Evolutionary conservation across 2,113 vertebrate species (phyloP).

Genomic region (Lipotes vexillifer): DNA sequence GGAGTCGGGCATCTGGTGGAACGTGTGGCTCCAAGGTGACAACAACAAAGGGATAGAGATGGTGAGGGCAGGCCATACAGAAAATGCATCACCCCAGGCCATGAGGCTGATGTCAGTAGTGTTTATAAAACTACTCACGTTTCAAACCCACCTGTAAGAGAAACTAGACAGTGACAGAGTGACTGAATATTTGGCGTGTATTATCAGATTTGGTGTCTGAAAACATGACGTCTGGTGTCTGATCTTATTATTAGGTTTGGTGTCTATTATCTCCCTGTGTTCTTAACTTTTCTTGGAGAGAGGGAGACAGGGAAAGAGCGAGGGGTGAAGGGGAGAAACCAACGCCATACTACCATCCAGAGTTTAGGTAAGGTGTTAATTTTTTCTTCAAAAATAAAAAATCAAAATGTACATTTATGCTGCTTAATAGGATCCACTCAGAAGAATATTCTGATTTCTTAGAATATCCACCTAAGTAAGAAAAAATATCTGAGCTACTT

Average conservation of each 20-base stretch:
- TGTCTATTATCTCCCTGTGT: not conserved
- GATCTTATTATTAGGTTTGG: not conserved
- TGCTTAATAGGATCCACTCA: not conserved
- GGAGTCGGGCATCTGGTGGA: no score
- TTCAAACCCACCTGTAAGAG: not conserved
- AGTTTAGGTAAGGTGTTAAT: not conserved
- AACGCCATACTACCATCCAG: not conserved
- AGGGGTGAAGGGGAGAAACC: not conserved
- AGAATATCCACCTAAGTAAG: not conserved
- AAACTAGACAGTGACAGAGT: not conserved
- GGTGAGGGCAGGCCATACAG: accelerated
- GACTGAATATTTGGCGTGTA: not conserved
- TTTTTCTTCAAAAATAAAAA: not conserved
- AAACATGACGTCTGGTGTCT: not conserved
- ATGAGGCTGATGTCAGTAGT: not conserved
- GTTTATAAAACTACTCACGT: not conserved
- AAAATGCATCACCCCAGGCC: not conserved
- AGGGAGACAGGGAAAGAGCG: not conserved
- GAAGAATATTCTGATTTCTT: not conserved
- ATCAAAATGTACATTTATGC: not conserved
- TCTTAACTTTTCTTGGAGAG: not conserved
- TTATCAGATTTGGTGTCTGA: not conserved
- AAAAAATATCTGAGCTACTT: not conserved
- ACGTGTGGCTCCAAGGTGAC: not conserved
- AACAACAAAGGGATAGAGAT: not conserved